phyloP scores from a whole-genome alignment of 2,113 vertebrate genomes.

The Nothocercus julius region DNA sequence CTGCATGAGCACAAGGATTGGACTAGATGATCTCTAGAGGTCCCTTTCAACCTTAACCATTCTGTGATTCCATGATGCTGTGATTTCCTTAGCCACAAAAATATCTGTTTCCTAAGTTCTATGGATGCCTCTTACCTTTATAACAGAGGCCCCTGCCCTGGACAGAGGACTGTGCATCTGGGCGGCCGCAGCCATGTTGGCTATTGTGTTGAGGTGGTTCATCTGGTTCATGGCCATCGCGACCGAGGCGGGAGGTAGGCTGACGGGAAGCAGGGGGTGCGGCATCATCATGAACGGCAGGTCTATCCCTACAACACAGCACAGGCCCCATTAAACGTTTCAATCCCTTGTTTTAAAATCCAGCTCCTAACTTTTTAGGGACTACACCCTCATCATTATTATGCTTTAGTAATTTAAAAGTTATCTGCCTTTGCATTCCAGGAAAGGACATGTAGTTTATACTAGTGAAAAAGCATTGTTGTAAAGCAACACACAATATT shows the following conservation, averaged over 20 bases:
- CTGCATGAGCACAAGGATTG: no score
- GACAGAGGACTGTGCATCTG: slow-evolving; percentile 89
- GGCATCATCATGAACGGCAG: slow-evolving; percentile 96
- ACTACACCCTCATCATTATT: background rate
- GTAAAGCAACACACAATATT: background rate
- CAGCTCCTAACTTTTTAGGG: background rate
- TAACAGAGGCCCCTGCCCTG: slow-evolving; percentile 84
- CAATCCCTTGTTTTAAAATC: background rate
- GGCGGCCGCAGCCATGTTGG: slow-evolving; percentile 89
- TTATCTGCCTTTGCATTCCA: background rate
- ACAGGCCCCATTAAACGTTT: background rate
- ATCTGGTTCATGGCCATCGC: slow-evolving; percentile 96
- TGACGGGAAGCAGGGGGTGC: slow-evolving; percentile 91
- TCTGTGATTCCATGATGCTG: no score
- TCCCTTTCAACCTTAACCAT: no score
- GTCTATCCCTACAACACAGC: slow-evolving; percentile 85
- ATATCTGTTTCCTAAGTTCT: background rate
- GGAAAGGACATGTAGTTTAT: background rate
- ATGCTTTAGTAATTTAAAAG: background rate
- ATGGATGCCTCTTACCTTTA: slow-evolving; percentile 81
- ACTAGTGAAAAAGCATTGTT: background rate
- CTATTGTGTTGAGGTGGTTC: slow-evolving; percentile 92
- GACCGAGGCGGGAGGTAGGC: slow-evolving; percentile 91
- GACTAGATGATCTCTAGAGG: no score
- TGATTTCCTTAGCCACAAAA: background rate